Conservation (phyloP, 2,888 invertebrate genomes). For the Zaprionus bogoriensis region DNA sequence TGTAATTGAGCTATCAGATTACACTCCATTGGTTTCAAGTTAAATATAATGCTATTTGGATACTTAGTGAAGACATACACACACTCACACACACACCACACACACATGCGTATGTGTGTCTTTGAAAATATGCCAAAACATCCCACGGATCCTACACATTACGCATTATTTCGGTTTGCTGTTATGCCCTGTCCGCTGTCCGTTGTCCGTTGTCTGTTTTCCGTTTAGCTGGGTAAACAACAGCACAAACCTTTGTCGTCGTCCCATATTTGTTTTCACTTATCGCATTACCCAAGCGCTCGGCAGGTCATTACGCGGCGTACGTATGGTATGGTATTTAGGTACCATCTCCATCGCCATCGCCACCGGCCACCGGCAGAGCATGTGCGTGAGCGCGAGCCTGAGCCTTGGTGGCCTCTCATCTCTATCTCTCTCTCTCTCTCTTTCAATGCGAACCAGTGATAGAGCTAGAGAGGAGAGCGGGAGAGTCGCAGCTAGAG, state of each 20-base stretch:
- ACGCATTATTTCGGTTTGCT: conserved; percentile 33
- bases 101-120: too few relatives aligned
- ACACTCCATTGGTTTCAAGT: conserved; percentile 2
- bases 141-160: conserved; percentile 32
- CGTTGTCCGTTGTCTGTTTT: conserved; percentile 48
- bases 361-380: background rate
- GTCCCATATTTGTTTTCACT: conserved; percentile 71
- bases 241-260: conserved; percentile 58
- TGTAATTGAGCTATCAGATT: background rate
- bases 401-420: conserved; percentile 37
- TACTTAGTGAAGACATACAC: background rate
- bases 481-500: background rate
- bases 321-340: background rate
- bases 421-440: conserved; percentile 4
- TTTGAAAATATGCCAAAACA: background rate
- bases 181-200: conserved; percentile 48
- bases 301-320: conserved; percentile 39
- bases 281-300: conserved; percentile 57
- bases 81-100: too few relatives aligned
- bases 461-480: background rate
- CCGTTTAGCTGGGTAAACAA: conserved; percentile 69
- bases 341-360: conserved; percentile 4
- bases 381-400: conserved; percentile 27
- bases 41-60: conserved; percentile 1
- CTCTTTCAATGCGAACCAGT: background rate